Percentiles rank a stretch among this genome's conserved stretches.
These are phyloP conservation scores for Metallyticus violacea DNA, from an alignment of 2,888 invertebrate genomes.

Conservation along the genomic window DNA sequence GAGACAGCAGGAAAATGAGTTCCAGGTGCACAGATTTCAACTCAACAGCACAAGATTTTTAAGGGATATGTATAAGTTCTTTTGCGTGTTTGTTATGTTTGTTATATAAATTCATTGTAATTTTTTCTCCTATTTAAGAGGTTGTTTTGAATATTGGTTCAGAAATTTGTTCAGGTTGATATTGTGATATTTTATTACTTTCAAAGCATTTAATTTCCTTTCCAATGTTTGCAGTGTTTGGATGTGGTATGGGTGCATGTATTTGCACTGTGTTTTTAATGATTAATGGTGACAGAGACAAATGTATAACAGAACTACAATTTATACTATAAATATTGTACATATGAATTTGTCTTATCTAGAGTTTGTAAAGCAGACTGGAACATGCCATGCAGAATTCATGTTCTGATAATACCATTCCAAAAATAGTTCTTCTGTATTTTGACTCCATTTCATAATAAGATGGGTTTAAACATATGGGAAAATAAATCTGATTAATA, in stretches of 20 bases:
- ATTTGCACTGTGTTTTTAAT: neutral
- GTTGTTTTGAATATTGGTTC: neutral
- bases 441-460: neutral
- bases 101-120: neutral
- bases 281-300: neutral
- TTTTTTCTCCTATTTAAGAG: neutral
- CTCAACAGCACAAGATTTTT: neutral
- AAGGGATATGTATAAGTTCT: neutral
- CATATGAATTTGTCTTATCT: neutral
- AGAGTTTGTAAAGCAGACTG: neutral
- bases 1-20: neutral
- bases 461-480: neutral
- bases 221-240: neutral
- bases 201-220: conserved; percentile 1
- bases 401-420: neutral
- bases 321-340: conserved; percentile 7
- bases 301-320: neutral
- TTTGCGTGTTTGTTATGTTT: neutral
- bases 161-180: neutral
- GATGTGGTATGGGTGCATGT: neutral
- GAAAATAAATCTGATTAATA: conserved; percentile 10
- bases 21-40: neutral
- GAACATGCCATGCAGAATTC: neutral
- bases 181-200: neutral
- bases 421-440: neutral